Evolutionary conservation across 2,797 vertebrate genomes (phyloP).

Genomic region (Pelodytes ibericus): DNA sequence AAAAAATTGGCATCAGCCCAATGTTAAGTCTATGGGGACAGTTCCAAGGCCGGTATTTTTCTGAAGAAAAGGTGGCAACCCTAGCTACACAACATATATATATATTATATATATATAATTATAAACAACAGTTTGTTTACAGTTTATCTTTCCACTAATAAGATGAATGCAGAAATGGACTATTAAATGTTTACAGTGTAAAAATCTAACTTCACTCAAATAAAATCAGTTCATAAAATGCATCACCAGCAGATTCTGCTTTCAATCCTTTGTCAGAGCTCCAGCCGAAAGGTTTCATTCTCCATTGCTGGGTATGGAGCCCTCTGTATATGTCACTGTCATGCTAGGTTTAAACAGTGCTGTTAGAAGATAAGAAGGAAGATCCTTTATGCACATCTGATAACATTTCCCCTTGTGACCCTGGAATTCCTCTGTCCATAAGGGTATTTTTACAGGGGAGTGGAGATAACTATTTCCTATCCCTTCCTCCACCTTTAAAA

Average conservation of each 20-base stretch:
- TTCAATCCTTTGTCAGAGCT: neutral
- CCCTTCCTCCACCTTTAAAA: constrained; percentile 17
- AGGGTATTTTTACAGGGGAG: constrained; percentile 25
- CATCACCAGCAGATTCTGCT: neutral
- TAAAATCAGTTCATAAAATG: too few relatives aligned
- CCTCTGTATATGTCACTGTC: constrained; percentile 29
- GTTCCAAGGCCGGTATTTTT: too few relatives aligned
- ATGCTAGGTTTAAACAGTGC: constrained; percentile 18
- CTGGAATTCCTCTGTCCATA: constrained; percentile 43
- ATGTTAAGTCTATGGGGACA: too few relatives aligned
- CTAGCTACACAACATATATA: too few relatives aligned
- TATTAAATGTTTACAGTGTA: too few relatives aligned
- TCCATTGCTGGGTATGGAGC: constrained; percentile 12
- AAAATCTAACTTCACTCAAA: too few relatives aligned
- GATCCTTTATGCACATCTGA: constrained; percentile 51
- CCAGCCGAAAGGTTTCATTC: constrained; percentile 30
- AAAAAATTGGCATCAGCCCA: too few relatives aligned
- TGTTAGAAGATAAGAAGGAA: constrained; percentile 42
- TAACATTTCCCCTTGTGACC: constrained; percentile 49
- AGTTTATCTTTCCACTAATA: too few relatives aligned
- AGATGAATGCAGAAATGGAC: too few relatives aligned
- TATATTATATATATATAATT: too few relatives aligned
- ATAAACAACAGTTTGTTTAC: too few relatives aligned
- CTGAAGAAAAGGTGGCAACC: too few relatives aligned
- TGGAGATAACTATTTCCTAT: constrained; percentile 7